Conservation (phyloP, 2,888 invertebrate species). For the Nycteola revayana region DNA sequence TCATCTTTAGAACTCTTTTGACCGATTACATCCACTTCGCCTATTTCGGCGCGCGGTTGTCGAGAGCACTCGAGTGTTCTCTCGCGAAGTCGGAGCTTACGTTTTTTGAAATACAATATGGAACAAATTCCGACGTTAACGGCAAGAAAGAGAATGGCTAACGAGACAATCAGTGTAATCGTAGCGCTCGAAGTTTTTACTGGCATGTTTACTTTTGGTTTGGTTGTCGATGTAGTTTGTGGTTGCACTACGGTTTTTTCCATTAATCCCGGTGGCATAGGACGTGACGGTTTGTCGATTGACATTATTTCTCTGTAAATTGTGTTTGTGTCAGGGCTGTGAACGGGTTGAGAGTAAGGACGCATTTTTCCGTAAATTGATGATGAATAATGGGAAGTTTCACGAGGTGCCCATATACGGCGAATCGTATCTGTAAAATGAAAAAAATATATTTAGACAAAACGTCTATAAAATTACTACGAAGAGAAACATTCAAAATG, state of each 20-base stretch:
- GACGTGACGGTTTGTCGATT: slow-evolving; percentile 60
- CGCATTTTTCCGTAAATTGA: slow-evolving; percentile 56
- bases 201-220: slow-evolving; percentile 51
- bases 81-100: slow-evolving; percentile 78
- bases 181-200: slow-evolving; percentile 82
- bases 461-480: no score
- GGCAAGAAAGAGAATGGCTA: slow-evolving; percentile 87
- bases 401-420: slow-evolving; percentile 54
- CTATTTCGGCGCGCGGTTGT: slow-evolving; percentile 75
- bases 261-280: slow-evolving; percentile 53
- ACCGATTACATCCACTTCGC: slow-evolving; percentile 73
- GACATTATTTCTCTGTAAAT: slow-evolving; percentile 66
- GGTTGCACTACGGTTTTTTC: slow-evolving; percentile 43
- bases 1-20: slow-evolving; percentile 71
- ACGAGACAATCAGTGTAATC: slow-evolving; percentile 83
- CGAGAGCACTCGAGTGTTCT: slow-evolving; percentile 65
- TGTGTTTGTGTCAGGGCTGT: slow-evolving; percentile 48
- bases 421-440: slow-evolving; percentile 51
- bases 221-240: slow-evolving; percentile 41
- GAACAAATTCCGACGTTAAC: slow-evolving; percentile 87
- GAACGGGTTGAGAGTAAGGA: slow-evolving; percentile 47
- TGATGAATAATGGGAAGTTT: slow-evolving; percentile 43
- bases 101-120: slow-evolving; percentile 85
- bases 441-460: no score
- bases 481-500: no score